Evolutionary conservation across 2,888 invertebrate species (phyloP).

Genomic region (Halictus ligatus): DNA sequence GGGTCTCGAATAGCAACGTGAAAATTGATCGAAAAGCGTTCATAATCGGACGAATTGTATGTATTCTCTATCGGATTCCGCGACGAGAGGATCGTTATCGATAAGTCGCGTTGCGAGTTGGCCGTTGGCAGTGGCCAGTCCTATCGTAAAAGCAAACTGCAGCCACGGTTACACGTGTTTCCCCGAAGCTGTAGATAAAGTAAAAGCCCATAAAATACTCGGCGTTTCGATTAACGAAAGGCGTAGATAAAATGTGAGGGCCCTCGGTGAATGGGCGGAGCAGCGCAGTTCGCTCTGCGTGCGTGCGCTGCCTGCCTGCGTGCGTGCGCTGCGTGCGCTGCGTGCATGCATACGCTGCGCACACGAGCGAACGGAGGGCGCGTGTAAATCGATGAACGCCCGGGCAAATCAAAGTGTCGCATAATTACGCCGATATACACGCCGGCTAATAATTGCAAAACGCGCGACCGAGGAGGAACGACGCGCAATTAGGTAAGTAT

Average conservation of each 20-base stretch:
- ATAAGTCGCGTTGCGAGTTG: constrained; percentile 40
- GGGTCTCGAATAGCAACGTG: too few relatives aligned
- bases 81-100: constrained; percentile 36
- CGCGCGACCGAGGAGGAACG: constrained; percentile 56
- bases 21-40: neutral
- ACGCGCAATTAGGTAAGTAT: constrained; percentile 63
- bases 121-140: constrained; percentile 10
- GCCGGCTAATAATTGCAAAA: constrained; percentile 57
- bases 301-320: neutral
- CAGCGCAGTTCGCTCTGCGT: neutral
- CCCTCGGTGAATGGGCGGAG: constrained; percentile 51
- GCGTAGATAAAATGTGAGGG: constrained; percentile 58
- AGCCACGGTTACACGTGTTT: constrained; percentile 61
- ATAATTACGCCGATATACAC: constrained; percentile 55
- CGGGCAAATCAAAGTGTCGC: constrained; percentile 63
- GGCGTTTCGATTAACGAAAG: constrained; percentile 63
- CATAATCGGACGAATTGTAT: constrained; percentile 20
- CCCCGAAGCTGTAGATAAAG: constrained; percentile 59
- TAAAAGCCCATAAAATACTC: constrained; percentile 59
- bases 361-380: neutral
- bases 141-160: constrained; percentile 58
- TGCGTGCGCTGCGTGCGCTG: too few relatives aligned
- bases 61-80: constrained; percentile 33
- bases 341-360: neutral
- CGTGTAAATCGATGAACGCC: constrained; percentile 52